Base-by-base conservation (phyloP, 1,140 invertebrate genomes). In the Pantala flavescens region DNA sequence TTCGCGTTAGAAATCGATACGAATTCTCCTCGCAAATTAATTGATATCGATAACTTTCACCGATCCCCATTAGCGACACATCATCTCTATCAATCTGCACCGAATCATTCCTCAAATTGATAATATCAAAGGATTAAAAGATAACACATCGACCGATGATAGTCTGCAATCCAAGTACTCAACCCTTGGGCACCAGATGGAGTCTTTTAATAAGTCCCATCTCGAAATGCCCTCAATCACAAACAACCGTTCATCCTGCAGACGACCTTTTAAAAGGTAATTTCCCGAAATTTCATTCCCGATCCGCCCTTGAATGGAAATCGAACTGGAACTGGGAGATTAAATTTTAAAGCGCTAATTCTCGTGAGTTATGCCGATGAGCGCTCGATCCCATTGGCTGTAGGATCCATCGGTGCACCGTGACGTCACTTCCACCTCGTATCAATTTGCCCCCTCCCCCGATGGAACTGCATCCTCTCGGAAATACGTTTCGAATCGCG, bases 201-300 rank as follows among this genome's bases (percentile, higher is more conserved):
- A 36, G 28, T 36, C 28, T 9, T 36, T 63, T 63, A 63, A 63
- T 63, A 12, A 63, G 28, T 36, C 28, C 9, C 28, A 36, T 36
- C 9, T 5, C 28, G 12, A 63, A 21, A 63, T 21, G 12, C 49
- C 3, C 49, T 63, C 49, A 63, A 63, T 63, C 49, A 63, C 28
- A 36, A 36, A 63, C 49, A 63, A 1, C n/a, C 49, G n/a, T 63
- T 63, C 12, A 63, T 63, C 49, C 49, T 63, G 2, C 49, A 21
- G 49, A 63, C 49, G 49, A 63, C 49, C 49, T 63, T 63, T 63
- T 63, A 63, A 63, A 63, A 63, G 49, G 49, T 63, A 63, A 63
- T 63, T 63, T 63, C 49, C 49, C 12, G 49, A 63, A 63, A 63
- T 63, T 63, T 63, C 3, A 63, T 63, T 63, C 12, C 49, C 49